A percentile compares a stretch with the other conserved stretches of the same genome.
Conservation (phyloP, 2,888 invertebrate genomes). For the Anoncus sp. region DNA sequence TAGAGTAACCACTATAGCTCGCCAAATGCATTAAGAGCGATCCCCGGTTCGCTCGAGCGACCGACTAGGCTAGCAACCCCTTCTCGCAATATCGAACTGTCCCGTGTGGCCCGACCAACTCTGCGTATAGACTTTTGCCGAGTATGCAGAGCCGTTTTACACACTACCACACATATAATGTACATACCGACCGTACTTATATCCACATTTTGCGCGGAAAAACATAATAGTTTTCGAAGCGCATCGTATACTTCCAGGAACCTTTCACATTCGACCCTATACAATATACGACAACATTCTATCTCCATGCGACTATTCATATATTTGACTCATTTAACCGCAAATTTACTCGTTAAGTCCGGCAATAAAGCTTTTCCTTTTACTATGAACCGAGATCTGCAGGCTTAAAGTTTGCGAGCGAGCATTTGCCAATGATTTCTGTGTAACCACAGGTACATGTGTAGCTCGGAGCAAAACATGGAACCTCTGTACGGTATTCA, state of each 20-base stretch:
- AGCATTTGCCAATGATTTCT: too few species aligned
- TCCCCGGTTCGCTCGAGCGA: constrained; percentile 62
- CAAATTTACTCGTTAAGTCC: neutral
- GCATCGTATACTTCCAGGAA: constrained; percentile 28
- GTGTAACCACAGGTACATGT: neutral
- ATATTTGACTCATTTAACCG: constrained; percentile 23
- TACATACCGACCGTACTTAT: constrained; percentile 21
- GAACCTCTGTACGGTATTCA: too few species aligned
- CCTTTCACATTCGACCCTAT: constrained; percentile 69
- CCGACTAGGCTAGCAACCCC: constrained; percentile 55
- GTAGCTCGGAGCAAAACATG: neutral
- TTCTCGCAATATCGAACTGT: constrained; percentile 65
- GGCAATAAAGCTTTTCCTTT: neutral
- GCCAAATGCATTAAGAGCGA: constrained; percentile 82
- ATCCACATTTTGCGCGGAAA: constrained; percentile 31
- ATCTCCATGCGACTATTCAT: neutral
- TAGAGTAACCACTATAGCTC: constrained; percentile 67
- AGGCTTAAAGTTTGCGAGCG: neutral
- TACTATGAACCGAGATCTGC: neutral
- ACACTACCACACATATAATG: neutral
- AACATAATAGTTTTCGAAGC: constrained; percentile 36
- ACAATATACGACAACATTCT: constrained; percentile 15
- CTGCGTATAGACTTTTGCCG: constrained; percentile 35
- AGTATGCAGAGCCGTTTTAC: constrained; percentile 42
- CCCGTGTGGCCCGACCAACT: constrained; percentile 38